Evolutionary conservation across 2,888 invertebrate species (phyloP), one percentile per base, ranked within the genome.

Genomic region (Eudasyphora cyanicolor): DNA sequence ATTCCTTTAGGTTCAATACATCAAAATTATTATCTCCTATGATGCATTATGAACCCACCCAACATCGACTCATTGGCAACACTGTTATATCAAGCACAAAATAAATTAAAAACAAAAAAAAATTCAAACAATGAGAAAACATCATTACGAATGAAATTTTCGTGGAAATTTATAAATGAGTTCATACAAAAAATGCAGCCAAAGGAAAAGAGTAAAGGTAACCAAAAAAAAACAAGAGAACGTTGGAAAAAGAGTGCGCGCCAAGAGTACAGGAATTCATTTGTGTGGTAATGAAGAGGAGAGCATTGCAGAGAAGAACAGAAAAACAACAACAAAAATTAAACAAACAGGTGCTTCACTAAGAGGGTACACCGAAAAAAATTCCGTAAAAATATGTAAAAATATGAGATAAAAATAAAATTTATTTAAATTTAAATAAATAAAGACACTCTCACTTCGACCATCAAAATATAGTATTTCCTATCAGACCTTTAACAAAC

Each of bases 331-430:
- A 42, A 54, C 51, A 24, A 54, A 51, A n/a, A n/a, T n/a, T 51
- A 64, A 80, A 83, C 62, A 80, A 74, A 79, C 83, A 80, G 79
- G 83, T 83, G 82, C 76, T 69, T 74, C 69, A 29, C 24, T 27
- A 38, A 38, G 38, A 7, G 4, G 38, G 38, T 38, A 10, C 38
- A 38, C 10, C 12, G 45, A n/a, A 45, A 45, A n/a, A n/a, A n/a
- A n/a, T n/a, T n/a, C n/a, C n/a, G n/a, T n/a, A n/a, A n/a, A n/a
- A n/a, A n/a, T n/a, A n/a, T n/a, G n/a, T n/a, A n/a, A n/a, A n/a
- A n/a, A n/a, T n/a, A n/a, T n/a, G n/a, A n/a, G n/a, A n/a, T n/a
- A n/a, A n/a, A n/a, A n/a, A n/a, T n/a, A n/a, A n/a, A n/a, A n/a
- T n/a, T n/a, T n/a, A n/a, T n/a, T n/a, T n/a, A n/a, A n/a, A n/a